Evolutionary conservation across 2,797 vertebrate genomes (phyloP).

Genomic region (Myotis daubentonii): DNA sequence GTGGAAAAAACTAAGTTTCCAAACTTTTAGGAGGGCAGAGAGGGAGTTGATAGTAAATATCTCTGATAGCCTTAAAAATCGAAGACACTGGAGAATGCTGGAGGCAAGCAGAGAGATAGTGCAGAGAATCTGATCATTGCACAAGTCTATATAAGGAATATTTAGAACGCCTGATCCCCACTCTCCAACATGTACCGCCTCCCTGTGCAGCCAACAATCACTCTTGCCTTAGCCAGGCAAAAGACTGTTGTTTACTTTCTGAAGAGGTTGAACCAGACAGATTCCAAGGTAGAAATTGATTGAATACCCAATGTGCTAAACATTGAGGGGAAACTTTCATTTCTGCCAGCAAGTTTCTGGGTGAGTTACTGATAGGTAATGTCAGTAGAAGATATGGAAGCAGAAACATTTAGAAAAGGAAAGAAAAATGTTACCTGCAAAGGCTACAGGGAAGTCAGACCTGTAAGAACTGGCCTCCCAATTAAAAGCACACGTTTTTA

Average conservation of each 20-base stretch:
- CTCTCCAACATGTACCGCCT: background rate
- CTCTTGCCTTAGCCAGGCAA: background rate
- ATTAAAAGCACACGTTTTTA: constrained; percentile 6
- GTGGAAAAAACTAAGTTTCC: background rate
- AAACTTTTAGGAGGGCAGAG: background rate
- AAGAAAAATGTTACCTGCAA: background rate
- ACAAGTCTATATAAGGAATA: background rate
- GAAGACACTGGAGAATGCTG: background rate
- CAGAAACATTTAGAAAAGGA: background rate
- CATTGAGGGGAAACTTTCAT: background rate
- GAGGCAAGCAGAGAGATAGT: background rate
- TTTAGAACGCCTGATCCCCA: background rate
- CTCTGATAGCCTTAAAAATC: background rate
- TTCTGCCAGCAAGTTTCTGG: constrained; percentile 10
- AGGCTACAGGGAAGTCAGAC: background rate
- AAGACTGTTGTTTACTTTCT: background rate
- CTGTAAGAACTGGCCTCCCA: background rate
- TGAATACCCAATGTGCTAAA: background rate
- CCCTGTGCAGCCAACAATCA: background rate
- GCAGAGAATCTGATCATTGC: background rate
- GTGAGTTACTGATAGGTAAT: background rate
- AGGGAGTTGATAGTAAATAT: background rate
- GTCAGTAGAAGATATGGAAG: background rate
- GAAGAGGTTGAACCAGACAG: background rate
- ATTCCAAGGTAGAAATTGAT: background rate